phyloP scores from a whole-genome alignment of 2,888 invertebrate genomes.

The Mesoligia furuncula region DNA sequence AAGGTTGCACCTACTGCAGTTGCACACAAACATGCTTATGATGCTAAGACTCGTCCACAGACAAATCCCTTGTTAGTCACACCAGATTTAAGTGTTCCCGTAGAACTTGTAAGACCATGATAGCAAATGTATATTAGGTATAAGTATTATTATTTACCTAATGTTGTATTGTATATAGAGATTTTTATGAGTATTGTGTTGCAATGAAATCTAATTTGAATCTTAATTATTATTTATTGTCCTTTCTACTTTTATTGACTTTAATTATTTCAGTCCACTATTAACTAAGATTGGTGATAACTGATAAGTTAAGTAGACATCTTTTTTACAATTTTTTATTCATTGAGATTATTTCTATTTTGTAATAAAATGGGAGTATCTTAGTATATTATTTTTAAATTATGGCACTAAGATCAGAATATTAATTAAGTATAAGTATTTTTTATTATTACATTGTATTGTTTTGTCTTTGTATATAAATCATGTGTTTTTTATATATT shows the following conservation, averaged over 20 bases:
- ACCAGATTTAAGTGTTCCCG: constrained; percentile 81
- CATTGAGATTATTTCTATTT: constrained; percentile 30
- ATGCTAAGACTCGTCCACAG: constrained; percentile 63
- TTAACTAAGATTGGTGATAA: constrained; percentile 24
- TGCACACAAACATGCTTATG: constrained; percentile 64
- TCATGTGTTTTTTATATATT: constrained; percentile 4
- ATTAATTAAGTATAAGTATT: constrained; percentile 8
- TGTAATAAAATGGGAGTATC: constrained; percentile 1
- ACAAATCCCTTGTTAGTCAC: constrained; percentile 80
- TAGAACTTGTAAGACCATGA: constrained; percentile 83
- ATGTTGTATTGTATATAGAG: constrained; percentile 65
- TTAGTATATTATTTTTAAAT: constrained; percentile 11
- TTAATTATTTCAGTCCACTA: constrained; percentile 37
- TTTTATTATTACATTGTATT: constrained; percentile 13
- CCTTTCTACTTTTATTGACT: constrained; percentile 29
- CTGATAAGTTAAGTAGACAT: constrained; percentile 29
- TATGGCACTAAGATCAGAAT: background rate
- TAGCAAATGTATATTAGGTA: constrained; percentile 60
- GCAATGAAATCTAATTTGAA: constrained; percentile 39
- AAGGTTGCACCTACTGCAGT: constrained; percentile 64
- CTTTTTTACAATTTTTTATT: constrained; percentile 43
- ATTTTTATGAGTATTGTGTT: constrained; percentile 48
- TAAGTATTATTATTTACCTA: constrained; percentile 45
- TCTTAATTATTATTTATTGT: constrained; percentile 42
- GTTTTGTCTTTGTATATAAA: constrained; percentile 4